Evolutionary conservation across 2,113 vertebrate genomes (phyloP), one percentile per base, ranked within the genome.

Genomic region (Clupea harengus): DNA sequence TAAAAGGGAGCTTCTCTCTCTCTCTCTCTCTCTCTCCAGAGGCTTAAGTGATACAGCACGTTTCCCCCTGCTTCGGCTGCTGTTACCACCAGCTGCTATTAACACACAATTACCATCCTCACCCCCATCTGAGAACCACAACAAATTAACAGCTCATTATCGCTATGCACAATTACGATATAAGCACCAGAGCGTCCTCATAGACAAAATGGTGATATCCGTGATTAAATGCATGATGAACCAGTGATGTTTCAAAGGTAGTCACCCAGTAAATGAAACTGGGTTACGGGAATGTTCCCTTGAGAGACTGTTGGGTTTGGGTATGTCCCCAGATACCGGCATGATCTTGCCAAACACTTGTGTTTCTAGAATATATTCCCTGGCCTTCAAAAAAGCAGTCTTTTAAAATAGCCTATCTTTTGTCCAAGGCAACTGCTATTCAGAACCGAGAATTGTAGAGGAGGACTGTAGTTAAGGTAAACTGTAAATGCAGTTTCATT

Each of bases 61-160:
- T 20, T 20, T 52, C 67, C 46, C 39, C 82, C n/a, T 45, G 17
- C n/a, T 13, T 89, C 45, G 64, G 67, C 85, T 89, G 83, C 81
- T 11, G 82, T 84, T 85, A 85, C 89, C 87, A 89, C 86, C 57
- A 89, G 88, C 90, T 85, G 91, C 91, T 92, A 86, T 89, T 92
- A 92, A 90, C 91, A 72, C 64, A 72, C n/a, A 72, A 72, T 72
- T 72, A 72, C 64, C 25, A 72, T 72, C 64, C 64, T 72, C 64
- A 72, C 64, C 11, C 60, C 25, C 25, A 32, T 72, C 64, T 8
- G 64, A 72, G 64, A 32, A 32, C 6, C 25, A 72, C 64, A 89
- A 85, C 90, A 85, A 91, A 86, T 92, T 87, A 90, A 87, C 78
- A 86, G 84, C 72, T 64, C 46, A 49, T 83, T 81, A 84, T 25